Conservation (phyloP, 1,140 invertebrate genomes). For the Stenopsyche tienmushanensis region DNA sequence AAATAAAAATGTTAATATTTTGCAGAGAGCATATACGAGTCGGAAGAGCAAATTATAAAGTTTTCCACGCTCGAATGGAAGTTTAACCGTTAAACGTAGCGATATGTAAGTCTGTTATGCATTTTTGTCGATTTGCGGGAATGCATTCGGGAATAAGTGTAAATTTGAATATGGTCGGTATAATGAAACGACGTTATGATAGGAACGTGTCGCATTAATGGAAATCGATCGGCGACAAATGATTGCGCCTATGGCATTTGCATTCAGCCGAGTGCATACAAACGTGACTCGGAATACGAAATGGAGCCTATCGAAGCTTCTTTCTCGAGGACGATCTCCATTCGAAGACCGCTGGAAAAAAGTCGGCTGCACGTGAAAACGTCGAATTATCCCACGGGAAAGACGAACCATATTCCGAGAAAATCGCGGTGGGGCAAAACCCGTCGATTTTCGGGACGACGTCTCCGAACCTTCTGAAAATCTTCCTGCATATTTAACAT, state of each 20-base stretch:
- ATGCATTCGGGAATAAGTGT: too few species aligned
- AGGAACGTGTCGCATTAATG: not conserved
- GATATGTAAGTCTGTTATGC: too few species aligned
- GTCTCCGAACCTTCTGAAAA: too few species aligned
- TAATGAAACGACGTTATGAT: not conserved
- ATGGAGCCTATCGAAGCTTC: constrained; percentile 6
- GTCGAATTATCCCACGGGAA: constrained; percentile 14
- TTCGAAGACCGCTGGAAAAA: not conserved
- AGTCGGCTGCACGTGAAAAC: not conserved
- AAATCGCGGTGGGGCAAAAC: too few species aligned
- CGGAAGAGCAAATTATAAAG: too few species aligned
- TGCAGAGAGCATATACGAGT: too few species aligned
- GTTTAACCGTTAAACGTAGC: too few species aligned
- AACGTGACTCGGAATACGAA: constrained; percentile 17
- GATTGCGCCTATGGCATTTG: constrained; percentile 20
- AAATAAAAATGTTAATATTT: too few species aligned
- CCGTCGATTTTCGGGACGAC: too few species aligned
- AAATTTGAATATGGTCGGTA: too few species aligned
- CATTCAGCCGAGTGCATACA: constrained; percentile 19
- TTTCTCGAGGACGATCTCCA: not conserved
- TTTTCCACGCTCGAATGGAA: too few species aligned
- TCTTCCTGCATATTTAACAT: not conserved
- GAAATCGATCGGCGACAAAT: constrained; percentile 23
- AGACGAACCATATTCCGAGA: not conserved
- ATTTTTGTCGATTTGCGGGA: too few species aligned